phyloP scores from a whole-genome alignment of 2,797 vertebrate genomes.

The Galaxias olidus region DNA sequence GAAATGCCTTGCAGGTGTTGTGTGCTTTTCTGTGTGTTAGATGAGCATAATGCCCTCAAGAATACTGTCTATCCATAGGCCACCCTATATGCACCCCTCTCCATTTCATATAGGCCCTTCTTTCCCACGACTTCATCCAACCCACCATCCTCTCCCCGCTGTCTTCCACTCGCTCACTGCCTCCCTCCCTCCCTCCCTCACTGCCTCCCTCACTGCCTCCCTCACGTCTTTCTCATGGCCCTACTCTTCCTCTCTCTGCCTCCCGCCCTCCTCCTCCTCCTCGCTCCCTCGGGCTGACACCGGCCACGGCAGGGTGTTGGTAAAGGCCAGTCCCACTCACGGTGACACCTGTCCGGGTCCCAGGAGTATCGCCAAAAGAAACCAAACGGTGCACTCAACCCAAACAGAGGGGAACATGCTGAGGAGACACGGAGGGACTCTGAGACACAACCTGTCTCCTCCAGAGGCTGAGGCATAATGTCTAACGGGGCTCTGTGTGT shows the following conservation, averaged over 20 bases:
- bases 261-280: conserved; percentile 8
- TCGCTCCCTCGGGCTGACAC: conserved; percentile 10
- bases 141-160: background rate
- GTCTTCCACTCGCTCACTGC: background rate
- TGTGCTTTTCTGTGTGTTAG: conserved; percentile 27
- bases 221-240: conserved; percentile 1
- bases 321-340: conserved; percentile 30
- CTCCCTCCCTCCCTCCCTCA: background rate
- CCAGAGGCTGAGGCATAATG: conserved; percentile 20
- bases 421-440: background rate
- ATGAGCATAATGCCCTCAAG: conserved; percentile 8
- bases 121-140: background rate
- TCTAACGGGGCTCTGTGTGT: conserved; percentile 41
- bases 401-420: too few species aligned
- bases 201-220: conserved; percentile 9
- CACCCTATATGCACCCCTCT: background rate
- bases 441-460: background rate
- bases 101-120: background rate
- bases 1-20: conserved; percentile 21
- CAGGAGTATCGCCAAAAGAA: background rate
- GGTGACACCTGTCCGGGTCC: conserved; percentile 17
- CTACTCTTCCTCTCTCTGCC: background rate
- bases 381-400: background rate
- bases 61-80: conserved; percentile 1
- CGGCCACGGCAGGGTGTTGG: conserved; percentile 33